Percentiles rank a stretch among this genome's conserved stretches.
These are phyloP conservation scores for Capitulum mitella DNA, from an alignment of 2,888 invertebrate species.

Conservation along the genomic window DNA sequence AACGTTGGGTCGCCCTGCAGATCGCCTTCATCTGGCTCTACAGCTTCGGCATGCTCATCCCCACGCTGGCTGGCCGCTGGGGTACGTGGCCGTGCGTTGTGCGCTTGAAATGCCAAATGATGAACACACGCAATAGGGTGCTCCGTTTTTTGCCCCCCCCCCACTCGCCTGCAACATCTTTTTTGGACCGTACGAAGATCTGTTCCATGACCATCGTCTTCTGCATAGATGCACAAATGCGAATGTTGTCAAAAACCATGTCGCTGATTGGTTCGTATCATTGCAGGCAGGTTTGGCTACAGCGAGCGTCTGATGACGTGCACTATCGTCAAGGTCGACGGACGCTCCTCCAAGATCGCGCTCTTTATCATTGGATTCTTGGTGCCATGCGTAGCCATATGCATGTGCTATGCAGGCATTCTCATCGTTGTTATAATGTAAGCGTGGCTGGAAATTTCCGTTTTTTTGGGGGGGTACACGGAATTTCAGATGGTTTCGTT, in stretches of 20 bases:
- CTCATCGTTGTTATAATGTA: constrained; percentile 43
- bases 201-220: too few species aligned
- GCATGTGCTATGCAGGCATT: constrained; percentile 45
- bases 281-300: constrained; percentile 74
- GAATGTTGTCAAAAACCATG: too few species aligned
- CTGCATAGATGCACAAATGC: too few species aligned
- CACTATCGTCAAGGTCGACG: constrained; percentile 63
- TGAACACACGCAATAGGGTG: too few species aligned
- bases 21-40: constrained; percentile 82
- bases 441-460: constrained; percentile 18
- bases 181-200: too few species aligned
- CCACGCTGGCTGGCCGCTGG: constrained; percentile 76
- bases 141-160: too few species aligned
- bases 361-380: constrained; percentile 44
- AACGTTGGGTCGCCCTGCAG: constrained; percentile 72
- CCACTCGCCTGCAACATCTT: too few species aligned
- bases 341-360: constrained; percentile 41
- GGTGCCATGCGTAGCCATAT: constrained; percentile 45
- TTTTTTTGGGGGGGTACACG: too few species aligned
- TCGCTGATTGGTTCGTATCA: too few species aligned
- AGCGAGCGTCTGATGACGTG: constrained; percentile 74
- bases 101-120: too few species aligned
- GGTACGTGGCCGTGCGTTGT: constrained; percentile 48
- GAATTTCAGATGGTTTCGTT: too few species aligned
- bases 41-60: constrained; percentile 79